Conservation (phyloP, 2,888 invertebrate species). For the Acleris literana region DNA sequence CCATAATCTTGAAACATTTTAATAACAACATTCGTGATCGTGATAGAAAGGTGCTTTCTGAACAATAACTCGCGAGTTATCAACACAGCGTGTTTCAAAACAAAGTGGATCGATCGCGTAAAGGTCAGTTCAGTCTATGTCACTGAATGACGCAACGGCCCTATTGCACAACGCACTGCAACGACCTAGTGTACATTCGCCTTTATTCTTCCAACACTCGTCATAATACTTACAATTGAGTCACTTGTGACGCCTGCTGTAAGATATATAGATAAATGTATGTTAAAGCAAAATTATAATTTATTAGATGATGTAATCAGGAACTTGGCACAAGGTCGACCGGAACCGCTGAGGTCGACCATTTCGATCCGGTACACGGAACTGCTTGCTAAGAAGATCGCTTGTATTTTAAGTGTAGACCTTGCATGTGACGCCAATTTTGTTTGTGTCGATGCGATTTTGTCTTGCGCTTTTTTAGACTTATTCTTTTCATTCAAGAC, state of each 20-base stretch:
- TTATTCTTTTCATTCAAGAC: too few relatives aligned
- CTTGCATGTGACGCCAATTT: slow-evolving; percentile 8
- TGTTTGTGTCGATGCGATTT: too few relatives aligned
- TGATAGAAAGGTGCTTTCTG: slow-evolving; percentile 21
- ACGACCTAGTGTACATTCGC: slow-evolving; percentile 39
- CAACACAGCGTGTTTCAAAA: slow-evolving; percentile 22
- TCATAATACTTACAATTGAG: background rate
- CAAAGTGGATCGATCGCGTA: slow-evolving; percentile 67
- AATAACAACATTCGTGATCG: background rate
- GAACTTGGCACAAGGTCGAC: slow-evolving; percentile 74
- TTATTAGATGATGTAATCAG: slow-evolving; percentile 78
- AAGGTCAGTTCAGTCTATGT: slow-evolving; percentile 70
- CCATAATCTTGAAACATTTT: too few relatives aligned
- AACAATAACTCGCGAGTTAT: slow-evolving; percentile 24
- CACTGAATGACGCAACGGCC: slow-evolving; percentile 71
- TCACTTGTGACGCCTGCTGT: slow-evolving; percentile 23
- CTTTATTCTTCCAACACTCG: slow-evolving; percentile 11
- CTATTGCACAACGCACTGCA: slow-evolving; percentile 73
- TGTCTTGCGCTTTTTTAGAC: too few relatives aligned
- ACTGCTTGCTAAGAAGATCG: slow-evolving; percentile 25
- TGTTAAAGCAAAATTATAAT: slow-evolving; percentile 49
- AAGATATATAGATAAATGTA: slow-evolving; percentile 22
- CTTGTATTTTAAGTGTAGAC: slow-evolving; percentile 14
- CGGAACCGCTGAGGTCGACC: slow-evolving; percentile 73
- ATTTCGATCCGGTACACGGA: slow-evolving; percentile 52